These are phyloP conservation scores for Crotalus horridus DNA, from an alignment of 2,113 vertebrate species.

Conservation along the genomic window DNA sequence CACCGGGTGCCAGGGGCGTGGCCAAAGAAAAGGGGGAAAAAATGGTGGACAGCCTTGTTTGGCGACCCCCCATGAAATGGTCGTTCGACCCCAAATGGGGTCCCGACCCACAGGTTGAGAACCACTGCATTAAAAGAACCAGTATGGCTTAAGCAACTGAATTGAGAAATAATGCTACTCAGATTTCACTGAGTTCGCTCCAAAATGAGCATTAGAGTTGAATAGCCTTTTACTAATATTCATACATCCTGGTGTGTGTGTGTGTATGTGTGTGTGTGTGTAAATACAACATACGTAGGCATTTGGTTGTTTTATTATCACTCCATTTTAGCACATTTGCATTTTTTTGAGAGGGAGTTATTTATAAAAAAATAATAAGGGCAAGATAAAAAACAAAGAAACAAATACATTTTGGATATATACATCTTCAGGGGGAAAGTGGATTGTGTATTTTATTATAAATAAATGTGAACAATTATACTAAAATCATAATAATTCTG, in stretches of 20 bases:
- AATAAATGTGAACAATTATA: slow-evolving; percentile 8
- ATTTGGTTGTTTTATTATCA: background rate
- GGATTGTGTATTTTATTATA: background rate
- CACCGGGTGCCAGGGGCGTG: too few species aligned
- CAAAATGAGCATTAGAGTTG: background rate
- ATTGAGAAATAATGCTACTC: background rate
- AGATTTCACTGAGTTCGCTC: background rate
- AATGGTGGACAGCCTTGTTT: too few species aligned
- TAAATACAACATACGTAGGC: background rate
- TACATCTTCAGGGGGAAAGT: background rate
- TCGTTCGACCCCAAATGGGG: too few species aligned
- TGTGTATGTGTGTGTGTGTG: background rate
- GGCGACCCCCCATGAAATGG: too few species aligned
- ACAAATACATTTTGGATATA: background rate
- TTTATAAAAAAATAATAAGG: background rate
- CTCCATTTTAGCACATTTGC: background rate
- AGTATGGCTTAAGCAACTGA: background rate
- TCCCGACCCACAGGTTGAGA: too few species aligned
- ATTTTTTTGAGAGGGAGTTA: background rate
- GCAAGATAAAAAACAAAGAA: background rate
- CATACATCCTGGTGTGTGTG: background rate
- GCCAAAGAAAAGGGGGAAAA: too few species aligned
- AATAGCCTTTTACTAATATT: background rate
- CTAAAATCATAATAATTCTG: background rate
- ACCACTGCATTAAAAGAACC: background rate